A percentile compares a stretch with the other conserved stretches of the same genome.
Evolutionary conservation across 2,888 invertebrate species (phyloP).

Genomic region (Seira musarum): DNA sequence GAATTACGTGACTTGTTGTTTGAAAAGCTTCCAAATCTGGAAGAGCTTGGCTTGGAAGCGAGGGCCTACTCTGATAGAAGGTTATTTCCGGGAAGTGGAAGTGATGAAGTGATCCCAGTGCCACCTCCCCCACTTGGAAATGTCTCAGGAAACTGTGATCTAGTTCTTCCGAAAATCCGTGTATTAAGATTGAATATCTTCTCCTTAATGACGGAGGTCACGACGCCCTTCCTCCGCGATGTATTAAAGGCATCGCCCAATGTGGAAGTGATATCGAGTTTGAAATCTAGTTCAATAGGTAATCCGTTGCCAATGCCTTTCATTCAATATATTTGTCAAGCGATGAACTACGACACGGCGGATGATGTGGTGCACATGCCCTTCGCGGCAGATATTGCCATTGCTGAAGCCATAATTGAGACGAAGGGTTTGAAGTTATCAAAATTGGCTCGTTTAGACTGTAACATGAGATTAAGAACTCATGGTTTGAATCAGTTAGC

Average conservation of each 20-base stretch:
- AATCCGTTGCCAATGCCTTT: constrained; percentile 65
- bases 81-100: constrained; percentile 47
- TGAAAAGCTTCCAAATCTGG: constrained; percentile 60
- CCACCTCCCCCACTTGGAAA: background rate
- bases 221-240: constrained; percentile 61
- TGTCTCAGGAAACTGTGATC: background rate
- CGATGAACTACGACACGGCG: constrained; percentile 62
- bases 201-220: constrained; percentile 60
- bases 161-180: constrained; percentile 60
- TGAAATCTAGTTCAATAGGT: constrained; percentile 51
- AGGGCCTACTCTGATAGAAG: constrained; percentile 60
- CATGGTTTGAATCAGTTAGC: constrained; percentile 47
- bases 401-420: constrained; percentile 61
- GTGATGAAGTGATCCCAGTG: background rate
- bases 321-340: constrained; percentile 63
- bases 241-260: constrained; percentile 60
- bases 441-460: constrained; percentile 55
- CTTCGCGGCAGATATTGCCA: constrained; percentile 57
- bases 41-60: constrained; percentile 60
- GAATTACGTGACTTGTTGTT: constrained; percentile 59
- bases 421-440: constrained; percentile 51
- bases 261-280: constrained; percentile 60
- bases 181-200: constrained; percentile 62
- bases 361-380: constrained; percentile 65
- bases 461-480: constrained; percentile 59